phyloP scores from a whole-genome alignment of 2,888 invertebrate genomes.

The Xanthorhoe designata region DNA sequence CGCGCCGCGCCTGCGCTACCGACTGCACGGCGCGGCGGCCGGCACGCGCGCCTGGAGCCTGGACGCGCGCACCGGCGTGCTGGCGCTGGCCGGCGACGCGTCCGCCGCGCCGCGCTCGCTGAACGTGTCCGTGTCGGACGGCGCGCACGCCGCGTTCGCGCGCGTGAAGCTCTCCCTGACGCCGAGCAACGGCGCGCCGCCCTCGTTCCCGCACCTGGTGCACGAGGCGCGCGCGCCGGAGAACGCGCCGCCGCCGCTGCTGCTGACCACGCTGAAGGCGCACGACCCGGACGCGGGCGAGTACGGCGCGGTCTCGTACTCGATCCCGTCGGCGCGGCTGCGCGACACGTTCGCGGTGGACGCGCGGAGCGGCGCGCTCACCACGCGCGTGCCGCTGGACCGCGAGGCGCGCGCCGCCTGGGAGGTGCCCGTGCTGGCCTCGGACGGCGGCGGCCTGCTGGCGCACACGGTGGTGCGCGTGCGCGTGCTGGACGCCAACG shows the following conservation, averaged over 20 bases:
- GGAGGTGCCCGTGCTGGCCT: slow-evolving; percentile 91
- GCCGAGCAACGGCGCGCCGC: slow-evolving; percentile 92
- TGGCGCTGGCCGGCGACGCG: slow-evolving; percentile 70
- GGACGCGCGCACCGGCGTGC: slow-evolving; percentile 67
- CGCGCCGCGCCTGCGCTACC: slow-evolving; percentile 90
- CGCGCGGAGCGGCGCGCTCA: slow-evolving; percentile 89
- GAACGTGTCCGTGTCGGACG: slow-evolving; percentile 98
- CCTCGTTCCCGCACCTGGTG: slow-evolving; percentile 90
- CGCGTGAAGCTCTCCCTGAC: slow-evolving; percentile 91
- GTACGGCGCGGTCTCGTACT: slow-evolving; percentile 90
- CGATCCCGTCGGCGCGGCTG: slow-evolving; percentile 90
- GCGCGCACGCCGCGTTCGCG: slow-evolving; percentile 96
- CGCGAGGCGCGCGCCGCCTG: slow-evolving; percentile 87
- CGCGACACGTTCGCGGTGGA: slow-evolving; percentile 91
- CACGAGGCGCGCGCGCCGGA: slow-evolving; percentile 93
- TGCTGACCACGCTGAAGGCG: slow-evolving; percentile 92
- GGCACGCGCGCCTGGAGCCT: slow-evolving; percentile 59
- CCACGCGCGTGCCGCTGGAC: slow-evolving; percentile 89
- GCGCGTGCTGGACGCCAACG: slow-evolving; percentile 93
- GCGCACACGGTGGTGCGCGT: slow-evolving; percentile 92
- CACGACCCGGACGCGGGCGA: slow-evolving; percentile 93
- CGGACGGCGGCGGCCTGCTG: slow-evolving; percentile 92
- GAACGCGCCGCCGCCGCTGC: slow-evolving; percentile 91
- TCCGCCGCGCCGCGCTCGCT: slow-evolving; percentile 82
- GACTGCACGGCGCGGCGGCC: slow-evolving; percentile 85